These are phyloP conservation scores for Ochropacha duplaris DNA, from an alignment of 2,888 invertebrate genomes.

Conservation along the genomic window DNA sequence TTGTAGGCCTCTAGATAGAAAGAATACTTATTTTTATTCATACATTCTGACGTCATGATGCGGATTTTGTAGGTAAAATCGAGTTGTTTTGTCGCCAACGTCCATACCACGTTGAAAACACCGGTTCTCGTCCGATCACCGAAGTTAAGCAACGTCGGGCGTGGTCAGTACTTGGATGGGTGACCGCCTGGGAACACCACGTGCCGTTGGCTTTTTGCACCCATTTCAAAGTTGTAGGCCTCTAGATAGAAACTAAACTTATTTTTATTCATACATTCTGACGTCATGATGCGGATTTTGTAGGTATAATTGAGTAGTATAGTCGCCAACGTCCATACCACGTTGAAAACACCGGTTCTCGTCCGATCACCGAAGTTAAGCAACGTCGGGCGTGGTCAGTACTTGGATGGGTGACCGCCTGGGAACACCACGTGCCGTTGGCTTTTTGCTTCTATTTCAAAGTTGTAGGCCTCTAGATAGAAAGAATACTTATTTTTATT, in stretches of 20 bases:
- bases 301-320: conserved; percentile 33
- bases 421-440: conserved; percentile 71
- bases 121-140: conserved; percentile 80
- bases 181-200: conserved; percentile 76
- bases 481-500: no score
- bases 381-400: conserved; percentile 78
- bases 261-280: no score
- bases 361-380: conserved; percentile 80
- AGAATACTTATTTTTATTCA: not conserved
- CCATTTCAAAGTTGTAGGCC: not conserved
- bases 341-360: conserved; percentile 76
- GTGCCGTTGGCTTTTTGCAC: conserved; percentile 63
- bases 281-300: no score
- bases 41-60: not conserved
- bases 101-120: conserved; percentile 75
- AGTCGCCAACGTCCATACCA: conserved; percentile 35
- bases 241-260: no score
- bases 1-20: no score
- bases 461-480: no score
- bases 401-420: conserved; percentile 79
- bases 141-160: conserved; percentile 79
- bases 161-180: conserved; percentile 79
- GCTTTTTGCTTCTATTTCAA: conserved; percentile 57
- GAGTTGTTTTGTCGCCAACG: conserved; percentile 35
- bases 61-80: not conserved